Evolutionary conservation across 2,888 invertebrate species (phyloP).

Genomic region (Aricia artaxerxes): DNA sequence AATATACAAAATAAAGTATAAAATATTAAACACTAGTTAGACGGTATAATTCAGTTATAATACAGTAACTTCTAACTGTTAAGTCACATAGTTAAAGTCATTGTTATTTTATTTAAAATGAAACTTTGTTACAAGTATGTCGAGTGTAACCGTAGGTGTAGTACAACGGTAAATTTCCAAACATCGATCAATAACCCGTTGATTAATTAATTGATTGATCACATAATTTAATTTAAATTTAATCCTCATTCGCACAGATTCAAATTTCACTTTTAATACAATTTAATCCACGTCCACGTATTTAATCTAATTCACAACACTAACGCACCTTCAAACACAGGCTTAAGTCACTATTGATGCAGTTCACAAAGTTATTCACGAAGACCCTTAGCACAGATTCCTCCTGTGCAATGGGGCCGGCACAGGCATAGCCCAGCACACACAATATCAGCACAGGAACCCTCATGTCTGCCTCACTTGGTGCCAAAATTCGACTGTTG

Average conservation of each 20-base stretch:
- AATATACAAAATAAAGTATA: neutral
- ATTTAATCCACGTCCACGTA: conserved; percentile 20
- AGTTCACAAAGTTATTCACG: conserved; percentile 63
- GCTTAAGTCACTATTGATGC: conserved; percentile 68
- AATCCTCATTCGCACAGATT: neutral
- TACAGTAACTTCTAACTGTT: neutral
- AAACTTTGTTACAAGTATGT: neutral
- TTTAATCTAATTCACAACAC: conserved; percentile 31
- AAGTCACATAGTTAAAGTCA: conserved; percentile 3
- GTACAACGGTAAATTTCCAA: neutral
- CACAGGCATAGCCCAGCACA: conserved; percentile 56
- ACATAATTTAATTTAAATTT: neutral
- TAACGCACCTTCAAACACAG: conserved; percentile 69
- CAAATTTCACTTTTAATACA: neutral
- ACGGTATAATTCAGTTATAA: neutral
- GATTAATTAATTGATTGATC: neutral
- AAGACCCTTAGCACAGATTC: conserved; percentile 61
- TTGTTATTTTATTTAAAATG: neutral
- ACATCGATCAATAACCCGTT: conserved; percentile 1
- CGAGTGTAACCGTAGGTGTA: neutral
- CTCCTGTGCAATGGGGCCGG: conserved; percentile 60
- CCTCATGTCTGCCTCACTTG: conserved; percentile 60
- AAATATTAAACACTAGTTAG: no score
- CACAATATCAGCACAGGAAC: conserved; percentile 60
- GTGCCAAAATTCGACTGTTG: conserved; percentile 66